Evolutionary conservation across 1,140 invertebrate species (phyloP), one percentile per base, ranked within the genome.

Genomic region (Coelopa frigida): DNA sequence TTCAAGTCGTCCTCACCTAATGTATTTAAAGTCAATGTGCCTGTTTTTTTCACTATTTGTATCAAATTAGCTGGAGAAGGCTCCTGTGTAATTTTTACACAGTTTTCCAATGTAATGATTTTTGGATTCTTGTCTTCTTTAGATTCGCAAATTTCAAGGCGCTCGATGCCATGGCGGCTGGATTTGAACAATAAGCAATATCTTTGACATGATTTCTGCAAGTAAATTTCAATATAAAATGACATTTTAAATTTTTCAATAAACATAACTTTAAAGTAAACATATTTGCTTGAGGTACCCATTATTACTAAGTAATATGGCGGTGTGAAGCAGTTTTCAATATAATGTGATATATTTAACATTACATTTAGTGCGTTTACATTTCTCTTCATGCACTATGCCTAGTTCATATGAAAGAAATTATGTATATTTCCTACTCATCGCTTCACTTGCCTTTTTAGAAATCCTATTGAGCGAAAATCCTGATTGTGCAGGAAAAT

Each of bases 101-200:
- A 90, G 62, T 88, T 84, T 72, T 88, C 85, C 27, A 90, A 72
- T 2, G 86, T 86, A 48, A 90, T 80, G 37, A 90, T 88, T 57
- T 81, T 83, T 32, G 79, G 77, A 65, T 82, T 79, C 27, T 75
- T 74, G 12, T 79, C 63, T 55, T 81, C 80, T 68, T 84, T 81
- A 67, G 73, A 82, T 36, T 90, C 87, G 70, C 84, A 89, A 51
- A 90, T 80, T 75, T 91, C 88, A 24, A 90, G 69, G 36, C 88
- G 73, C 60, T 87, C 83, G 52, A 90, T 84, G 11, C 87, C 87
- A 70, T 82, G 82, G 59, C 86, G 87, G 61, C 86, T 89, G 23
- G 83, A 77, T 71, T 81, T 84, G 53, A 83, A 89, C 4, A 91
- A 67, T 52, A 85, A 48, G 38, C 66, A 69, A 49, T 64, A 63